Evolutionary conservation across 2,888 invertebrate species (phyloP), one percentile per base, ranked within the genome.

Genomic region (Prosopocoilus inquinatus): DNA sequence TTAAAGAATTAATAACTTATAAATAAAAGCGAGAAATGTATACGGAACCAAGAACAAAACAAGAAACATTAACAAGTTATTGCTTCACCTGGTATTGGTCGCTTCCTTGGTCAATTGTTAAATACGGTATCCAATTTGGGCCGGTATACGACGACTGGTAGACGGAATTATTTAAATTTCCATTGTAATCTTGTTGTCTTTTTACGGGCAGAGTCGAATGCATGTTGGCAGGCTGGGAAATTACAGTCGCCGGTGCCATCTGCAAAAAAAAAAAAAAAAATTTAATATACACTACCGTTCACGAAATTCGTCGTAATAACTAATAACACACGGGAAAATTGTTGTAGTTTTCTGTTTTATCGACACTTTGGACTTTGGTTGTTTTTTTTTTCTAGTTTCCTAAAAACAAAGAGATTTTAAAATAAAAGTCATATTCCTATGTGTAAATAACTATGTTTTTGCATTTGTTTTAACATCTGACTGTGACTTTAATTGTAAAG

Each of bases 41-140:
- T 34, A 16, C n/a, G n/a, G n/a, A n/a, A n/a, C n/a, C n/a, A 45
- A 13, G 2, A 16, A 7, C 1, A 3, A 45, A 45, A 5, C 9
- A 8, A 15, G 1, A 44, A 32, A 32, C 12, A 13, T 41, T 2
- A 15, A 8, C 9, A 20, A 3, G n/a, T n/a, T n/a, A n/a, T n/a
- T 20, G 20, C 3, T n/a, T 53, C 53, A 64, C 64, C 55, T 64
- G 63, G 36, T 64, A 71, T 47, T 66, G 65, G 28, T 74, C 72
- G 50, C 63, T 63, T 15, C 55, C 63, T 56, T 68, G 69, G 12
- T 67, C 66, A 20, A 67, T 36, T 1, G 66, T 55, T 13, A 68
- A 45, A 51, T 70, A 71, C 11, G 68, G 70, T 46, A 67, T 67
- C 70, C 72, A 71, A 48, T 64, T 69, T 7, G 65, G 56, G 16